These are phyloP conservation scores for Epizoanthus fatuus DNA, from an alignment of 92 coral and sea anemone species.

Conservation along the genomic window DNA sequence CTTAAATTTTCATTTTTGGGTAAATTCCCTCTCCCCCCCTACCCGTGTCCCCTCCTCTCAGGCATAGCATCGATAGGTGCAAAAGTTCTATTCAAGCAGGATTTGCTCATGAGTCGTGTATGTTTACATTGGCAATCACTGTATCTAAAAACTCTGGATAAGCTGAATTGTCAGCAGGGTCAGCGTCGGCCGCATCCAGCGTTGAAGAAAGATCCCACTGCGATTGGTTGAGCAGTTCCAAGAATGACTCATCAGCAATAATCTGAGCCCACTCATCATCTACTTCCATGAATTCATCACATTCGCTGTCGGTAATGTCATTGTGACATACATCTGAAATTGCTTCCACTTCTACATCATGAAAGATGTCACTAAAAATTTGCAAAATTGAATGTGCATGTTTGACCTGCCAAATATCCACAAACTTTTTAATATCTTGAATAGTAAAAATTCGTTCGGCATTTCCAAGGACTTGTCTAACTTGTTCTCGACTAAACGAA, in stretches of 20 bases:
- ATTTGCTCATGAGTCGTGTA: background rate
- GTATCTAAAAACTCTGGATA: constrained; percentile 33
- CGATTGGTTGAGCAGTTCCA: constrained; percentile 46
- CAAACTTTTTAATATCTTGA: constrained; percentile 38
- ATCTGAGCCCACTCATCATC: constrained; percentile 48
- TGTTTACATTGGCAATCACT: constrained; percentile 12
- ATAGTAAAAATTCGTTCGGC: constrained; percentile 9
- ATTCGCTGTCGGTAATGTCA: constrained; percentile 33
- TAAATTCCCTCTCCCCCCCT: background rate
- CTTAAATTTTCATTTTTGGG: background rate
- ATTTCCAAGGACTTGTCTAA: too few species aligned
- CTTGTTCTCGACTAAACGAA: too few species aligned
- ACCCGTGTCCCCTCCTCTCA: constrained; percentile 1
- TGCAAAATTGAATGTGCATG: constrained; percentile 57
- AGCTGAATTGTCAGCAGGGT: constrained; percentile 13
- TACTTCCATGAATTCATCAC: constrained; percentile 21
- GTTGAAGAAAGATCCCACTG: constrained; percentile 44
- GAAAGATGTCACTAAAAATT: constrained; percentile 36
- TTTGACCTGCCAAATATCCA: constrained; percentile 60
- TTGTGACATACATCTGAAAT: background rate
- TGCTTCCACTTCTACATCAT: constrained; percentile 36
- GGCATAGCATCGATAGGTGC: background rate
- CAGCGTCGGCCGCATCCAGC: constrained; percentile 1
- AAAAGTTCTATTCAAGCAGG: background rate
- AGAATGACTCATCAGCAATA: constrained; percentile 44